These are phyloP conservation scores for Cheirogaleus major DNA, from an alignment of 2,797 vertebrate genomes.

Conservation along the genomic window DNA sequence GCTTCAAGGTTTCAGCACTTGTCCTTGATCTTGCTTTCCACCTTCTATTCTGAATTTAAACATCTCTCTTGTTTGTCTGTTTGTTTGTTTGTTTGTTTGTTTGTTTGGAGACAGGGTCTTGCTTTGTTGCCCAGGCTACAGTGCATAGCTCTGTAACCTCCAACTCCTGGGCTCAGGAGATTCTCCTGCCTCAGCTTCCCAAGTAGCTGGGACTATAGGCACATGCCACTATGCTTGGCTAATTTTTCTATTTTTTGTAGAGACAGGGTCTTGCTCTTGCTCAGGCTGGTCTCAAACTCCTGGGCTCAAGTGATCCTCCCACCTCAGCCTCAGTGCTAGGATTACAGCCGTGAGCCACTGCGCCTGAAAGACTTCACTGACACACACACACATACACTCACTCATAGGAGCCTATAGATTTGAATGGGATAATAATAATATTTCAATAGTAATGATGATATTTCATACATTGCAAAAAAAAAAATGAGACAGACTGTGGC, in stretches of 20 bases:
- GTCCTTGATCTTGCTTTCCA: background rate
- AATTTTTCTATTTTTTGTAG: background rate
- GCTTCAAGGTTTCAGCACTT: background rate
- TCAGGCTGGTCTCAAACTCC: background rate
- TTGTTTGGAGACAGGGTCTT: background rate
- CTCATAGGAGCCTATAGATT: background rate
- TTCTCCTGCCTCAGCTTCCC: background rate
- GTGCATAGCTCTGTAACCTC: background rate
- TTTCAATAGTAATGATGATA: background rate
- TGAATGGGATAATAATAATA: background rate
- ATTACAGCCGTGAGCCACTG: background rate
- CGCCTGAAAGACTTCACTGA: background rate
- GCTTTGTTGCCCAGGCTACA: background rate
- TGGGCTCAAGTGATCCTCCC: background rate
- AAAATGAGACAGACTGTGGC: background rate
- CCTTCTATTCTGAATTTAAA: background rate
- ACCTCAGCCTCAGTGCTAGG: background rate
- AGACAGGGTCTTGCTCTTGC: background rate
- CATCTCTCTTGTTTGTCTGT: background rate
- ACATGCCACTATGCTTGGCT: no score
- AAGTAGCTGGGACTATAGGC: no score
- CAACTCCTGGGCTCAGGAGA: background rate
- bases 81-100: background rate
- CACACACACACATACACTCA: background rate
- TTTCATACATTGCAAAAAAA: background rate